Base-by-base conservation (phyloP, 2,113 vertebrate genomes). In the Rhinoptilus africanus region DNA sequence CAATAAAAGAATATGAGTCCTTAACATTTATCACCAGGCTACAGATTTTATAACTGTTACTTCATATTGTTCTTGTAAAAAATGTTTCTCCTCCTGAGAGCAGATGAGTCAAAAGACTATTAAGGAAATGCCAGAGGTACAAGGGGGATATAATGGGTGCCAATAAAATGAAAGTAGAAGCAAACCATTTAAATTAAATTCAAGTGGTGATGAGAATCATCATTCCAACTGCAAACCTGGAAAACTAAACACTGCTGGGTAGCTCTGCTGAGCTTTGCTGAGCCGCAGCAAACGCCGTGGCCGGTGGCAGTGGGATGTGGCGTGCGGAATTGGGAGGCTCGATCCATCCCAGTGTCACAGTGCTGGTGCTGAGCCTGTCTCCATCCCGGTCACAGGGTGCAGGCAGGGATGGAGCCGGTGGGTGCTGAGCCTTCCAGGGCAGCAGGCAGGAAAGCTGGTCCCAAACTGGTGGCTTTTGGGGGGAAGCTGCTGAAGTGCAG, bases 21-120 rank as follows among this genome's bases (percentile, higher is more conserved):
- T 87, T 86, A 89, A 92, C 92, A 88, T 96, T 96, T 96, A 93
- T 97, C 97, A 97, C 95, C 41, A 9, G 82, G 93, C 67, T 60
- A 86, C 84, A 41, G 63, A 45, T 97, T 97, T 96, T 83, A 94
- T 93, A 96, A 96, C 89, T 84, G 89, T 92, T 97, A 91, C 97
- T 93, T 95, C 88, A 88, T 91, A 92, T 95, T 91, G 91, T 93
- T 96, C 89, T 94, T 72, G 73, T 93, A 95, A 96, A 95, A 75
- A 93, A 88, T 90, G 78, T 72, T 93, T 95, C 85, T 92, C 81
- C 88, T 94, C 82, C 82, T 85, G 97, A 96, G 96, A 97, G 92
- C 62, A 93, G 89, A 95, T 69, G 94, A 95, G 91, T 96, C 86
- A 83, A 89, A 96, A 93, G 89, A 69, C 93, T 68, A 91, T 77